Conservation (phyloP, 2,113 vertebrate genomes). For the Anseranas semipalmata region DNA sequence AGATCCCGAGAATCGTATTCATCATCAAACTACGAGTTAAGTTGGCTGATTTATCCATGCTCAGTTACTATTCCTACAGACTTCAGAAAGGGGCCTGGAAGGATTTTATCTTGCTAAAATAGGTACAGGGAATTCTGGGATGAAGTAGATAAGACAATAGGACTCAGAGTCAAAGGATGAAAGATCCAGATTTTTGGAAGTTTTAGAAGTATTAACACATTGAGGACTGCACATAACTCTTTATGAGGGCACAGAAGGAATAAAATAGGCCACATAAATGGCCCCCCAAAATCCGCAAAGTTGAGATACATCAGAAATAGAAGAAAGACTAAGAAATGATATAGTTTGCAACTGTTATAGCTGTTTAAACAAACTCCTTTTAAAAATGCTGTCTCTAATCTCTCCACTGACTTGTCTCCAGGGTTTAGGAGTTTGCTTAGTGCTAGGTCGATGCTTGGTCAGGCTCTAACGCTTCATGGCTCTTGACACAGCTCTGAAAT, state of each 20-base stretch:
- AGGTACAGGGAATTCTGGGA: background rate
- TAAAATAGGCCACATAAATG: background rate
- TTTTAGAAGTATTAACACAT: background rate
- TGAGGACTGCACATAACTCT: background rate
- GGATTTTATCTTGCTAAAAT: background rate
- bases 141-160: background rate
- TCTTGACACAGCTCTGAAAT: constrained; percentile 71
- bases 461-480: constrained; percentile 62
- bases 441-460: constrained; percentile 68
- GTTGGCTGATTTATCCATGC: background rate
- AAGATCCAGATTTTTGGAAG: background rate
- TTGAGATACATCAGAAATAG: background rate
- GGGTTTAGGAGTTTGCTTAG: constrained; percentile 55
- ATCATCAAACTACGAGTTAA: background rate
- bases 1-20: background rate
- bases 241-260: background rate
- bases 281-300: background rate
- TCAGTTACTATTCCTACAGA: background rate
- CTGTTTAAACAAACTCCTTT: background rate
- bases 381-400: constrained; percentile 32
- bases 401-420: constrained; percentile 41
- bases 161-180: background rate
- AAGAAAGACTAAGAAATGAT: background rate
- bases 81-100: background rate
- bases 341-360: background rate